Conservation (phyloP, 2,113 vertebrate species). For the Rhea americana region DNA sequence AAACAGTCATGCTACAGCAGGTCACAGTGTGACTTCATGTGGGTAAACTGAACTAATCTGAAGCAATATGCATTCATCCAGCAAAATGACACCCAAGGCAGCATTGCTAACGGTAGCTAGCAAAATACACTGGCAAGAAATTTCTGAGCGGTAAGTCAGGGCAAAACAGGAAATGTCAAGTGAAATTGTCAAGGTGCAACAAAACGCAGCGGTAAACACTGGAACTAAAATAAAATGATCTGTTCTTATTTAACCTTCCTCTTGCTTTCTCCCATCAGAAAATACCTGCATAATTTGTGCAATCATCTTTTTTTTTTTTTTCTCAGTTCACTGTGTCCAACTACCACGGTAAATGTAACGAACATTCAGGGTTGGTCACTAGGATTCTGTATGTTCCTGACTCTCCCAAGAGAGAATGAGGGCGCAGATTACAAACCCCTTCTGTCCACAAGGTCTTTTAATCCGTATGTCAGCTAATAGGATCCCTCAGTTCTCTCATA, state of each 20-base stretch:
- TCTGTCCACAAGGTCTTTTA: neutral
- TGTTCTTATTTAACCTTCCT: neutral
- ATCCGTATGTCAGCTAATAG: neutral
- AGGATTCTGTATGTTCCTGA: neutral
- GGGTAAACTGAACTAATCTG: neutral
- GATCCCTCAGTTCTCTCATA: neutral
- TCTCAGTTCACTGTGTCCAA: neutral
- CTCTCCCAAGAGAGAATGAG: neutral
- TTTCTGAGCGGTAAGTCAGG: neutral
- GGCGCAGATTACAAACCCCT: neutral
- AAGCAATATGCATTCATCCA: slow-evolving; percentile 1
- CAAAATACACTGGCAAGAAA: neutral
- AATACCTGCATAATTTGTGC: neutral
- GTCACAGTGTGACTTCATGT: neutral
- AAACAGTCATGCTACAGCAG: slow-evolving; percentile 37
- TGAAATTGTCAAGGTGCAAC: neutral
- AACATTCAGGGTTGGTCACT: neutral
- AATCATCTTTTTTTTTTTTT: neutral
- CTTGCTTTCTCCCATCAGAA: neutral
- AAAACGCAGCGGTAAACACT: neutral
- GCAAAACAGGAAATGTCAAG: neutral
- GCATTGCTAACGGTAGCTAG: neutral
- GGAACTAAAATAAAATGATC: neutral
- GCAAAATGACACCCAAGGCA: neutral
- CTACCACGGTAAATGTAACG: neutral